A percentile compares a stretch with the other conserved stretches of the same genome.
phyloP scores from a whole-genome alignment of 1,140 invertebrate genomes.

The Acarapis woodi region DNA sequence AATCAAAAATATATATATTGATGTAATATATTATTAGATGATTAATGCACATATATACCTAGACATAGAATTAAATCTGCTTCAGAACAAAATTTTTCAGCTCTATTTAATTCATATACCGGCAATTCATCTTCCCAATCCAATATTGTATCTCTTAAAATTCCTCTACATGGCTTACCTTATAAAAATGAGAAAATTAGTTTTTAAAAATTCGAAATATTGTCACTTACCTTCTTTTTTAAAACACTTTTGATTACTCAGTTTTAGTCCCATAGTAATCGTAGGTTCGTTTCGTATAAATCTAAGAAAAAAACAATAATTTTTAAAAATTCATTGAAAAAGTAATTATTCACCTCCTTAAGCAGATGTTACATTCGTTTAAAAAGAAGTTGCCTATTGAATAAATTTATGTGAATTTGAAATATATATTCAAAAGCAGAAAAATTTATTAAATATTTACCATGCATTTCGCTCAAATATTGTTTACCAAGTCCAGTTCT shows the following conservation, averaged over 20 bases:
- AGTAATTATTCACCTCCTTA: no score
- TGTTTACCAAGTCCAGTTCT: slow-evolving; percentile 49
- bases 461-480: slow-evolving; percentile 71
- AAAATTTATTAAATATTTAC: slow-evolving; percentile 89
- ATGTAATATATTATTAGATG: slow-evolving; percentile 83
- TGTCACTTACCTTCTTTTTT: no score
- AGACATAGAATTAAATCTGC: slow-evolving; percentile 74
- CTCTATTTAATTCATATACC: slow-evolving; percentile 51
- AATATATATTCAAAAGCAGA: no score
- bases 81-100: slow-evolving; percentile 53
- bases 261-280: slow-evolving; percentile 67
- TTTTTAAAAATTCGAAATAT: slow-evolving; percentile 9
- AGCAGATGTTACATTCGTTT: no score
- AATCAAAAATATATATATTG: no score
- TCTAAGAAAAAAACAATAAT: slow-evolving; percentile 20
- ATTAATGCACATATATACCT: slow-evolving; percentile 85
- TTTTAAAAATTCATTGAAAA: no score
- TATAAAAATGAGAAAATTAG: no score
- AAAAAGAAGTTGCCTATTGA: no score
- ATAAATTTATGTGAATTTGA: no score
- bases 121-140: slow-evolving; percentile 94
- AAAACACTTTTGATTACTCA: slow-evolving; percentile 41
- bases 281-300: slow-evolving; percentile 48
- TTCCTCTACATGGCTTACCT: slow-evolving; percentile 47
- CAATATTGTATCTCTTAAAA: slow-evolving; percentile 66